phyloP scores from a whole-genome alignment of 2,888 invertebrate genomes.

The Eilema caniola region DNA sequence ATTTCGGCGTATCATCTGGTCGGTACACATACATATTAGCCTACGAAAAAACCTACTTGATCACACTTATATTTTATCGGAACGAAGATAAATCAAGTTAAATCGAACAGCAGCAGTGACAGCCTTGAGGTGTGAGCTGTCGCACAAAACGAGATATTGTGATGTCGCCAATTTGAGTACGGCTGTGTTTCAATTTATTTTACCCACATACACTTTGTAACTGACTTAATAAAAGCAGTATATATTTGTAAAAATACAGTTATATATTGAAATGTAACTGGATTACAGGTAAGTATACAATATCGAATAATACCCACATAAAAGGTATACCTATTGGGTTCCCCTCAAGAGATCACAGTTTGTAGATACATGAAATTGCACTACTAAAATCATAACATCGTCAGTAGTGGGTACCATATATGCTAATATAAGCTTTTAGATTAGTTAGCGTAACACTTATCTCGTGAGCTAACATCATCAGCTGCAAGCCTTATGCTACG shows the following conservation, averaged over 20 bases:
- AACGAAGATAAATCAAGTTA: conserved; percentile 56
- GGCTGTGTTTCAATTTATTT: conserved; percentile 40
- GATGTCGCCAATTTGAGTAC: conserved; percentile 38
- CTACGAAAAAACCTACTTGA: conserved; percentile 45
- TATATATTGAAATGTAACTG: neutral
- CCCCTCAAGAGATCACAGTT: neutral
- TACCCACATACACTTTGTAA: conserved; percentile 20
- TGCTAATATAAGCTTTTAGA: neutral
- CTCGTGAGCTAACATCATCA: neutral
- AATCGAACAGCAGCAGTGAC: conserved; percentile 49
- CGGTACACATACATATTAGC: conserved; percentile 50
- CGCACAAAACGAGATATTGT: conserved; percentile 43
- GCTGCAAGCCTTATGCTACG: neutral
- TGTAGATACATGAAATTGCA: neutral
- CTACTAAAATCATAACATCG: neutral
- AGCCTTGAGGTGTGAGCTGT: conserved; percentile 48
- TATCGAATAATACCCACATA: neutral
- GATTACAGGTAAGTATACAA: neutral
- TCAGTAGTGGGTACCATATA: neutral
- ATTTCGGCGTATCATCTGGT: conserved; percentile 50
- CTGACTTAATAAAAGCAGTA: neutral
- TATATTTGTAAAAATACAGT: neutral
- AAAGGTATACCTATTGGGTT: neutral
- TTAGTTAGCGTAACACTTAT: neutral
- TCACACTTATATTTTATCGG: conserved; percentile 44